Percentiles rank a stretch among this genome's conserved stretches.
phyloP scores from a whole-genome alignment of 2,113 vertebrate species.

The Gulo gulo region DNA sequence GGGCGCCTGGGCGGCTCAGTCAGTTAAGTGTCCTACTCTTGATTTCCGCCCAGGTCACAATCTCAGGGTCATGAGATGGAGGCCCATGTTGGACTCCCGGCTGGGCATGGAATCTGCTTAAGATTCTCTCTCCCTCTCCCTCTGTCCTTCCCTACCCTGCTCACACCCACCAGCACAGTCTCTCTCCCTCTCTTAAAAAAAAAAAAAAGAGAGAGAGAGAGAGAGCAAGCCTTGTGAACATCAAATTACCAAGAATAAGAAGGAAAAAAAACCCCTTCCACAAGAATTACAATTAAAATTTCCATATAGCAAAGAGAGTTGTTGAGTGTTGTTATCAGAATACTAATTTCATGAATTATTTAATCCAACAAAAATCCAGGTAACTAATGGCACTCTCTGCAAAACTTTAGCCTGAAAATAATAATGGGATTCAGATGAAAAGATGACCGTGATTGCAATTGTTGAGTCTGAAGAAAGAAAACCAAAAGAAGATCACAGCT shows the following conservation, averaged over 20 bases:
- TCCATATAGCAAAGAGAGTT: neutral
- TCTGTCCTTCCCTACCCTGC: neutral
- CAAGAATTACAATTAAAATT: neutral
- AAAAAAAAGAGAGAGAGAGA: too few species aligned
- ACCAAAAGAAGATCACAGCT: neutral
- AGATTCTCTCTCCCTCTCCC: neutral
- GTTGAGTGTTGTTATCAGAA: neutral
- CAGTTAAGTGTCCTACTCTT: too few species aligned
- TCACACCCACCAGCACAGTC: neutral
- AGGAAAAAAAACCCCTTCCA: neutral
- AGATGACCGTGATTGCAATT: neutral
- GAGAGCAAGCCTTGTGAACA: neutral
- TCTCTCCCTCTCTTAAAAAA: neutral
- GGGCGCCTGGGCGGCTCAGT: neutral
- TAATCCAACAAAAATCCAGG: neutral
- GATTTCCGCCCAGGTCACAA: too few species aligned
- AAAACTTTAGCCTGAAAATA: neutral
- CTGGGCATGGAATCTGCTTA: neutral
- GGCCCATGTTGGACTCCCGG: neutral
- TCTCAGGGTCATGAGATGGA: neutral
- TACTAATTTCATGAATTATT: neutral
- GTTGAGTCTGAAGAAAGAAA: conserved; percentile 1
- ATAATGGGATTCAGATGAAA: neutral
- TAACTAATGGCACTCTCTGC: neutral
- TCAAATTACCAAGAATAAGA: neutral